phyloP scores from a whole-genome alignment of 2,888 invertebrate species.

The Tigriopus californicus region DNA sequence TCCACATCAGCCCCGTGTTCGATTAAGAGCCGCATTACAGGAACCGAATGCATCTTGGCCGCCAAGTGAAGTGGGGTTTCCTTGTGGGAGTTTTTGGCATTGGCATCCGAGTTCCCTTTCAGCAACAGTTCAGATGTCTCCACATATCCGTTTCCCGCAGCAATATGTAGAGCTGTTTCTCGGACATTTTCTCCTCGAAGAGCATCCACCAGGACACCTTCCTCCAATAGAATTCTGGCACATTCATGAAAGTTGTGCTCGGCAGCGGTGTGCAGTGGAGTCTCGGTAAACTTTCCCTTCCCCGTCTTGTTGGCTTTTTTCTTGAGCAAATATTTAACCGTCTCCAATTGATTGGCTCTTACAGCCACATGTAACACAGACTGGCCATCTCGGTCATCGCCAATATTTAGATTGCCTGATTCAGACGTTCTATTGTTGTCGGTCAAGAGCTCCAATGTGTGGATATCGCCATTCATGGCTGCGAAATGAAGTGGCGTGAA shows the following conservation, averaged over 20 bases:
- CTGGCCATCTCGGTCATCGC: neutral
- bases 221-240: slow-evolving; percentile 46
- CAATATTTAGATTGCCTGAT: neutral
- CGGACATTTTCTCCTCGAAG: slow-evolving; percentile 39
- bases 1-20: neutral
- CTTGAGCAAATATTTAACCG: slow-evolving; percentile 1
- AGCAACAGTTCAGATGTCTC: slow-evolving; percentile 42
- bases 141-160: slow-evolving; percentile 54
- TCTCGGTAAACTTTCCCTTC: slow-evolving; percentile 39
- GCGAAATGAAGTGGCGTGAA: neutral
- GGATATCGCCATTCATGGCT: neutral
- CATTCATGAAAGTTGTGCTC: slow-evolving; percentile 68
- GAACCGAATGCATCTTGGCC: neutral
- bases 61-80: slow-evolving; percentile 61
- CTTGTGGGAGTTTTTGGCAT: slow-evolving; percentile 41
- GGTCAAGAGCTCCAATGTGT: neutral
- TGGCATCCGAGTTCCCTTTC: slow-evolving; percentile 48
- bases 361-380: neutral
- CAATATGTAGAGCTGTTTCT: slow-evolving; percentile 58
- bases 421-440: no score
- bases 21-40: neutral
- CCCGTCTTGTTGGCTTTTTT: neutral
- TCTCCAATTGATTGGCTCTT: neutral
- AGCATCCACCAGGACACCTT: slow-evolving; percentile 51
- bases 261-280: slow-evolving; percentile 65